Evolutionary conservation across 2,888 invertebrate species (phyloP), one percentile per base, ranked within the genome.

Genomic region (Amphipyra berbera): DNA sequence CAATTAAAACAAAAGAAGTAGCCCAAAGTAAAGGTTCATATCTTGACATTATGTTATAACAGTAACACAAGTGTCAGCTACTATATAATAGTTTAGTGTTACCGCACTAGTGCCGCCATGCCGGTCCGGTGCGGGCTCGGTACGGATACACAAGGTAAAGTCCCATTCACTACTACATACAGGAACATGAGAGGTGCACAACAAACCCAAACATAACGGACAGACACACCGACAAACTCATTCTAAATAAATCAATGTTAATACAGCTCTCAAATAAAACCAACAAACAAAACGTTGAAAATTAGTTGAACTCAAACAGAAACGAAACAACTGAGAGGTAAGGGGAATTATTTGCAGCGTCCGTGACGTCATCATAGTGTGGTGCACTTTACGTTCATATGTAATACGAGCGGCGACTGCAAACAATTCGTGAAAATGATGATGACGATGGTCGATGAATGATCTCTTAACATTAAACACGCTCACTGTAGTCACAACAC

Each of bases 161-260:
- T 15, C 56, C 41, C 62, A 38, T 13, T 42, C 55, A 61, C 58
- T 61, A 58, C 52, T 42, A 55, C 73, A 61, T 81, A 81, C 68
- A 73, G 47, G 76, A 74, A 87, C 86, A 81, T 85, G 88, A 81
- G 88, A 81, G 85, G 89, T 89, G 91, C 91, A 86, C 83, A 85
- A 88, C 89, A 85, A 90, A 88, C 88, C 89, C 88, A 88, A 88
- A 78, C 82, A 61, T 56, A 73, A 78, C 69, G 53, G 70, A 78
- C 81, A 87, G 82, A 83, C 82, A 86, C 83, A 87, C 82, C 79
- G 81, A 88, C 85, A 84, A 85, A 84, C 82, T 82, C 80, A 82
- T 73, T 82, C 78, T 74, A 79, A 82, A 85, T 68, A 84, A 86
- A 83, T 80, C 73, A 86, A 84, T 86, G 78, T 71, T 70, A 81